Conservation (phyloP, 2,888 invertebrate genomes). For the Andrena minutula region DNA sequence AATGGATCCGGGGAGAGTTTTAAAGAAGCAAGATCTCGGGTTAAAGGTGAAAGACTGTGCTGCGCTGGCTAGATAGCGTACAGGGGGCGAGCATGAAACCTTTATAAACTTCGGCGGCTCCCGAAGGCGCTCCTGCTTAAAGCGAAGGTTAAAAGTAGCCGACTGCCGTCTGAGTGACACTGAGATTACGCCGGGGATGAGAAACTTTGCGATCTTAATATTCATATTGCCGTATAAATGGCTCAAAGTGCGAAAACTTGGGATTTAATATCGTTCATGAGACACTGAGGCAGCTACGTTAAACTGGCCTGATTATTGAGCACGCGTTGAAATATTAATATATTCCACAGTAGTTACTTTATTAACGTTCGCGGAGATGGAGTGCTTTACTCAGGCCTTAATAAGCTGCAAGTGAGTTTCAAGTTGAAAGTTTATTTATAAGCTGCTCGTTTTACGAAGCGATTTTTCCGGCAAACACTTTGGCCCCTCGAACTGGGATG, state of each 20-base stretch:
- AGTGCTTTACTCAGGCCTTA: not conserved
- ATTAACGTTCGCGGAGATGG: not conserved
- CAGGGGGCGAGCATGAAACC: slow-evolving; percentile 19
- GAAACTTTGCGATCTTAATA: slow-evolving; percentile 48
- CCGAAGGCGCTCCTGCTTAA: slow-evolving; percentile 11
- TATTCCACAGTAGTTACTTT: not conserved
- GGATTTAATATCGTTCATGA: slow-evolving; percentile 11
- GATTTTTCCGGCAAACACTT: no score
- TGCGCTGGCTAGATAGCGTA: slow-evolving; percentile 2
- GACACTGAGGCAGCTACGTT: not conserved
- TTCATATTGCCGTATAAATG: slow-evolving; percentile 12
- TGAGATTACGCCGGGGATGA: slow-evolving; percentile 34
- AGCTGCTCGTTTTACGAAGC: no score
- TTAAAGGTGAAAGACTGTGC: slow-evolving; percentile 45
- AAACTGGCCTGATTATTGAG: slow-evolving; percentile 1
- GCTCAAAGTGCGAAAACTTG: not conserved
- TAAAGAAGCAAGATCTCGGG: slow-evolving; percentile 26
- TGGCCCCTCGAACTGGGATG: no score
- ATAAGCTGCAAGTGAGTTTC: not conserved
- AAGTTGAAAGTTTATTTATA: no score
- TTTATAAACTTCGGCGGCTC: slow-evolving; percentile 46
- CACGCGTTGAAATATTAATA: not conserved
- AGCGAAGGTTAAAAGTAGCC: slow-evolving; percentile 52
- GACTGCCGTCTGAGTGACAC: slow-evolving; percentile 39
- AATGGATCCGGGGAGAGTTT: slow-evolving; percentile 40